phyloP scores from a whole-genome alignment of 2,888 invertebrate species.

The Linyphia triangularis region DNA sequence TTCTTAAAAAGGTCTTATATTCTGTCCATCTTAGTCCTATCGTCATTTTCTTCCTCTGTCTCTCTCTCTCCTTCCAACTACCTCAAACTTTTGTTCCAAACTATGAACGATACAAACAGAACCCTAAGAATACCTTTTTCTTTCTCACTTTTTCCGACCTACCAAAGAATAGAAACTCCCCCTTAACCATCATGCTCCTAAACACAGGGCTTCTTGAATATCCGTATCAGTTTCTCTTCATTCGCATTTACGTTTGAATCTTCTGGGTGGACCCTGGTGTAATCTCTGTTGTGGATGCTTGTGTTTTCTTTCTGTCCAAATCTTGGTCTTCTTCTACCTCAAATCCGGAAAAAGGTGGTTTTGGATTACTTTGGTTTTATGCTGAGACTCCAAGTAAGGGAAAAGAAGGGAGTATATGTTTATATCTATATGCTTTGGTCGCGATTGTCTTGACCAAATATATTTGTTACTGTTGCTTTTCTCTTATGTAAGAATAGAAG shows the following conservation, averaged over 20 bases:
- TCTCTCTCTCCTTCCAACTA: background rate
- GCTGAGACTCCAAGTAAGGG: background rate
- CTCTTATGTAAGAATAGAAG: background rate
- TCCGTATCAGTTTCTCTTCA: conserved; percentile 59
- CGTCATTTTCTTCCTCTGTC: background rate
- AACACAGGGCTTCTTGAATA: conserved; percentile 5
- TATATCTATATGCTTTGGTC: background rate
- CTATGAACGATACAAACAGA: conserved; percentile 10
- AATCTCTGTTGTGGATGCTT: conserved; percentile 36
- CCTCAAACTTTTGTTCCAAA: background rate
- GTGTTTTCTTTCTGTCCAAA: conserved; percentile 28
- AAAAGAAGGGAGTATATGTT: conserved; percentile 2
- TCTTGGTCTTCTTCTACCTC: background rate
- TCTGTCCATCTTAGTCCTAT: background rate
- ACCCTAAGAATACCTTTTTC: conserved; percentile 16
- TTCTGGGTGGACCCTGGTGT: conserved; percentile 8
- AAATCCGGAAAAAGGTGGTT: conserved; percentile 42
- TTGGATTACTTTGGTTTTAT: conserved; percentile 55
- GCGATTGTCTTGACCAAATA: conserved; percentile 32
- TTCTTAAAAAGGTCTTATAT: too few relatives aligned
- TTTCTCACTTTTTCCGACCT: background rate
- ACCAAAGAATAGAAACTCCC: background rate
- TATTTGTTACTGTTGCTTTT: background rate
- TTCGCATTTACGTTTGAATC: conserved; percentile 59
- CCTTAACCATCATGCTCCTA: conserved; percentile 7